Conservation (phyloP, 2,113 vertebrate genomes). For the Corythornis madagascariensis region DNA sequence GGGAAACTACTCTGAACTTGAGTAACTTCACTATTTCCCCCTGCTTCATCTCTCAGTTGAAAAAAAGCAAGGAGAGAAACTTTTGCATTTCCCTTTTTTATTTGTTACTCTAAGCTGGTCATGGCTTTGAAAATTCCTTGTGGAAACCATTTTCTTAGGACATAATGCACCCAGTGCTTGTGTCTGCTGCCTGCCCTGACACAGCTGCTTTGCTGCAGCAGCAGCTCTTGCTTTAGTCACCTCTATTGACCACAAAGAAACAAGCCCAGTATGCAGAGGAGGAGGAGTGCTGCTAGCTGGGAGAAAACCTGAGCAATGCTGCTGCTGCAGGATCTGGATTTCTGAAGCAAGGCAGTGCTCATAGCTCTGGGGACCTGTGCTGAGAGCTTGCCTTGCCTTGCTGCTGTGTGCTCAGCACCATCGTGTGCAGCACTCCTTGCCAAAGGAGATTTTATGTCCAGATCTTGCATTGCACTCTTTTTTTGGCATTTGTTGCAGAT, state of each 20-base stretch:
- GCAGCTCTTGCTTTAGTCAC: background rate
- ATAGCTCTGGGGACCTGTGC: too few relatives aligned
- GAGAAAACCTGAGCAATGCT: background rate
- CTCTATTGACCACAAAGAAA: background rate
- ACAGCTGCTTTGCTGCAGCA: background rate
- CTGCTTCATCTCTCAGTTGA: background rate
- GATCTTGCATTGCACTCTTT: background rate
- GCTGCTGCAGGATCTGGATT: background rate
- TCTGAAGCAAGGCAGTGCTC: too few relatives aligned
- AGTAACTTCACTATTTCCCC: background rate
- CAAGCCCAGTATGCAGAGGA: background rate
- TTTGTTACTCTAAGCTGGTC: background rate
- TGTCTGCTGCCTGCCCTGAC: background rate
- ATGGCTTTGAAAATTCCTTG: background rate
- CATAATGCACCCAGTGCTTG: background rate
- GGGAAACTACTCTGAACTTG: background rate
- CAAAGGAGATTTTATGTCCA: background rate
- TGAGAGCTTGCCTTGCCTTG: background rate
- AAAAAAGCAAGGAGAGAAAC: background rate
- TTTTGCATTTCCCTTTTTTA: background rate
- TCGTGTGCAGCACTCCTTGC: background rate
- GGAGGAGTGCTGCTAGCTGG: background rate
- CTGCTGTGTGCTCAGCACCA: background rate
- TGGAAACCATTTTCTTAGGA: background rate
- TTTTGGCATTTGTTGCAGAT: background rate